These are phyloP conservation scores for Nomada ruficornis DNA, from an alignment of 2,888 invertebrate genomes.

Conservation along the genomic window DNA sequence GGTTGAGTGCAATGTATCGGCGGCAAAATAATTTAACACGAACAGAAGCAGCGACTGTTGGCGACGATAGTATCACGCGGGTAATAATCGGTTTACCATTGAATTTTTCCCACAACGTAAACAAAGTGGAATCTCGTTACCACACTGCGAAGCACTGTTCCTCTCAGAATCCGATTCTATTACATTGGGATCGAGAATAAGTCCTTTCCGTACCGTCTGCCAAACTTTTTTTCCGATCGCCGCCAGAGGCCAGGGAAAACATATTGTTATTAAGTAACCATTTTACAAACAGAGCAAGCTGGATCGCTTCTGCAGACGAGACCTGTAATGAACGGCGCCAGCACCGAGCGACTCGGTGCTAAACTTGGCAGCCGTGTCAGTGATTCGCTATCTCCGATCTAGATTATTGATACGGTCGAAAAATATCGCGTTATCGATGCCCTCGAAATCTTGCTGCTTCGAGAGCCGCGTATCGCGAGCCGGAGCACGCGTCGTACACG, in stretches of 20 bases:
- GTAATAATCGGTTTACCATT: background rate
- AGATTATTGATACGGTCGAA: slow-evolving; percentile 31
- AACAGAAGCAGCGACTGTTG: slow-evolving; percentile 10
- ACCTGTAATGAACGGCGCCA: slow-evolving; percentile 48
- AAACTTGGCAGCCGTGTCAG: slow-evolving; percentile 53
- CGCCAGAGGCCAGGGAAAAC: slow-evolving; percentile 42
- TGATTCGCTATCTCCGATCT: slow-evolving; percentile 31
- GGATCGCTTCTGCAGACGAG: slow-evolving; percentile 33
- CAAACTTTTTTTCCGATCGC: slow-evolving; percentile 28
- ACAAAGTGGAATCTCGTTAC: background rate
- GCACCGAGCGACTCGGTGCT: slow-evolving; percentile 21
- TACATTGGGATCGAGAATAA: slow-evolving; percentile 21
- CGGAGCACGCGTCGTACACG: background rate
- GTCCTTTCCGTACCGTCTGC: slow-evolving; percentile 11
- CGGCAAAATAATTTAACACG: slow-evolving; percentile 14
- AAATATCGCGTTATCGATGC: slow-evolving; percentile 29
- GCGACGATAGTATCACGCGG: background rate
- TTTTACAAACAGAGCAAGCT: slow-evolving; percentile 31
- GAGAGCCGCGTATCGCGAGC: background rate
- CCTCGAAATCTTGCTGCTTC: slow-evolving; percentile 2
- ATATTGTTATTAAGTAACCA: slow-evolving; percentile 47
- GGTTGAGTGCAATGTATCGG: slow-evolving; percentile 13
- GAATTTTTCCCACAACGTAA: background rate
- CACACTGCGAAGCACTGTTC: background rate
- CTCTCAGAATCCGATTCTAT: slow-evolving; percentile 18